Conservation (phyloP, 2,888 invertebrate species). For the Crepidodera aurea region DNA sequence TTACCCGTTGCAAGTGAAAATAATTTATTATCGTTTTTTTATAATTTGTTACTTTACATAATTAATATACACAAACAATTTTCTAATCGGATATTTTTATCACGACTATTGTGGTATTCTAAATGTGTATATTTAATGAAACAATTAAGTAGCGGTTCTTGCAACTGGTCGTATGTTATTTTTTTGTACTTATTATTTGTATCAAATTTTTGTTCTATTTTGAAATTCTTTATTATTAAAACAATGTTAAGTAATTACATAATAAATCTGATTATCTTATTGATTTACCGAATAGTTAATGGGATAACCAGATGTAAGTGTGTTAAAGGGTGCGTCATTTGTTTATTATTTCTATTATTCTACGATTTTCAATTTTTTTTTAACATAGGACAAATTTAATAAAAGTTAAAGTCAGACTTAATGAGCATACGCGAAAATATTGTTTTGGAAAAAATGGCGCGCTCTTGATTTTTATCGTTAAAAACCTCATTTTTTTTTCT, state of each 20-base stretch:
- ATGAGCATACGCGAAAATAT: not conserved
- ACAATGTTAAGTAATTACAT: not conserved
- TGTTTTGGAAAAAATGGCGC: not conserved
- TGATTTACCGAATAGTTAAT: not conserved
- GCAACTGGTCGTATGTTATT: no score
- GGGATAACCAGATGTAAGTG: not conserved
- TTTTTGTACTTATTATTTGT: not conserved
- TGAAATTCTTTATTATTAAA: not conserved
- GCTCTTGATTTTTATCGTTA: not conserved
- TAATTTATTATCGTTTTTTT: no score
- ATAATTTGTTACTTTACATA: no score
- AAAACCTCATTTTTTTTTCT: constrained; percentile 45
- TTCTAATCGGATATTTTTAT: no score
- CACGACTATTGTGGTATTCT: no score
- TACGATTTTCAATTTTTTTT: not conserved
- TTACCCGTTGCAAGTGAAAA: constrained; percentile 6
- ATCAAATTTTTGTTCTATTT: not conserved
- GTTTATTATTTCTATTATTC: not conserved
- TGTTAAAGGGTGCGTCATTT: not conserved
- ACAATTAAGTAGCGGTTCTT: no score
- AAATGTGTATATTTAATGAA: no score
- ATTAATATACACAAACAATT: no score
- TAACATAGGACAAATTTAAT: not conserved
- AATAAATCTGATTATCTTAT: not conserved
- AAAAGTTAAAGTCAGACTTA: not conserved